Evolutionary conservation across 2,888 invertebrate species (phyloP).

Genomic region (Chrysodeixis includens): DNA sequence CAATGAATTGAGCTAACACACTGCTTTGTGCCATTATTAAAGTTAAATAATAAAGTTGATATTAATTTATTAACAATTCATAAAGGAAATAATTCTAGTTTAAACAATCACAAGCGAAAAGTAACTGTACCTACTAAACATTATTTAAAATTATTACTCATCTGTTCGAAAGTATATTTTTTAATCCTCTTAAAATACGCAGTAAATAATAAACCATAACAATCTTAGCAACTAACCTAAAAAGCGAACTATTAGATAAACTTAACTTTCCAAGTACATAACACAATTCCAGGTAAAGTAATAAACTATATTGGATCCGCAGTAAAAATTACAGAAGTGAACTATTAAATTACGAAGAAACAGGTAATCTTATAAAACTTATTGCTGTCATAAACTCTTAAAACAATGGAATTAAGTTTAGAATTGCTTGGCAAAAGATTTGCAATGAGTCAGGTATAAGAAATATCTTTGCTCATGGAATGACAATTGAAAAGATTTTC

Average conservation of each 20-base stretch:
- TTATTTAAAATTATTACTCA: no score
- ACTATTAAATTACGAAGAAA: not conserved
- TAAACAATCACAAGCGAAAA: no score
- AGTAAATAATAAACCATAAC: not conserved
- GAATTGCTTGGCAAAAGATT: not conserved
- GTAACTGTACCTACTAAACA: no score
- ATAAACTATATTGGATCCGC: constrained; percentile 2
- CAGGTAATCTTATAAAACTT: not conserved
- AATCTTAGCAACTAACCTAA: not conserved
- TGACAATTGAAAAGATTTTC: constrained; percentile 29
- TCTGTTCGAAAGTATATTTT: no score
- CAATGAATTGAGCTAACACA: no score
- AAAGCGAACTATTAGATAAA: not conserved
- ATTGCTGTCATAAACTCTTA: not conserved
- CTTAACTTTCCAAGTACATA: not conserved
- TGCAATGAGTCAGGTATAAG: constrained; percentile 17
- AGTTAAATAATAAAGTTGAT: no score
- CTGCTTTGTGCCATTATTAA: no score
- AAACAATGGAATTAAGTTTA: not conserved
- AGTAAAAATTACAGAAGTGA: not conserved
- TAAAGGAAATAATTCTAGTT: no score
- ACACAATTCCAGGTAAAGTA: not conserved
- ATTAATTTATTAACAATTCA: no score
- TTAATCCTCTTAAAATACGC: not conserved
- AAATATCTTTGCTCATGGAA: constrained; percentile 17